Conservation (phyloP, 1,140 invertebrate species). For the Meloidogyne chitwoodi region DNA sequence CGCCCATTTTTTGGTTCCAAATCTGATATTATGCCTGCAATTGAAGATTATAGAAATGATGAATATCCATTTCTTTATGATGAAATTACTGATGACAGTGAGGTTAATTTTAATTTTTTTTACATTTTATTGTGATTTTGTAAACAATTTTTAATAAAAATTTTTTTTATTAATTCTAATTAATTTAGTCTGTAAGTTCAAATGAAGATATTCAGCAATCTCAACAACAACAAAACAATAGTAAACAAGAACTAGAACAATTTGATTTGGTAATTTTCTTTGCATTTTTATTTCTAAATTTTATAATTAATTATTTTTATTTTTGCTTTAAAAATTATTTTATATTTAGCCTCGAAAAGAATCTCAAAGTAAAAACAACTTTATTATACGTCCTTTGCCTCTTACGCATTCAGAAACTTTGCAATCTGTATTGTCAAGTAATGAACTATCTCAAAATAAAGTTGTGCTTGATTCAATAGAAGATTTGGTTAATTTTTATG, state of each 20-base stretch:
- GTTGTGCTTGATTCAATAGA: slow-evolving; percentile 1
- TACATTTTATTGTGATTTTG: background rate
- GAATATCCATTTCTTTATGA: slow-evolving; percentile 5
- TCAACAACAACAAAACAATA: background rate
- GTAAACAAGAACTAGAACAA: slow-evolving; percentile 1
- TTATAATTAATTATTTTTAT: background rate
- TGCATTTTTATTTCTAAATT: too few relatives aligned
- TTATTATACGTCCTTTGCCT: background rate
- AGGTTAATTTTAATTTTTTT: slow-evolving; percentile 6
- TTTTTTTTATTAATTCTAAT: background rate
- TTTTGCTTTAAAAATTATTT: background rate
- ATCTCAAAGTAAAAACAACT: background rate
- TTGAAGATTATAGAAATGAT: slow-evolving; percentile 32
- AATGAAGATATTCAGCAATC: slow-evolving; percentile 19
- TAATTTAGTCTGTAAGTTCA: slow-evolving; percentile 28
- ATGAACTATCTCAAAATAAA: background rate
- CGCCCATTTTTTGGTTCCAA: slow-evolving; percentile 50
- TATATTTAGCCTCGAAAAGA: background rate
- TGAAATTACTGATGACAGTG: slow-evolving; percentile 18
- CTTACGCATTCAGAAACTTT: slow-evolving; percentile 14
- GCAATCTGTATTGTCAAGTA: slow-evolving; percentile 7
- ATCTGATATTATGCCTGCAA: slow-evolving; percentile 40
- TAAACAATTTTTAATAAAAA: too few relatives aligned
- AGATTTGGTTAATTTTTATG: background rate
- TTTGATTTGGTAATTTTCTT: slow-evolving; percentile 1